These are phyloP conservation scores for Thera obeliscata DNA, from an alignment of 2,888 invertebrate genomes.

Conservation along the genomic window DNA sequence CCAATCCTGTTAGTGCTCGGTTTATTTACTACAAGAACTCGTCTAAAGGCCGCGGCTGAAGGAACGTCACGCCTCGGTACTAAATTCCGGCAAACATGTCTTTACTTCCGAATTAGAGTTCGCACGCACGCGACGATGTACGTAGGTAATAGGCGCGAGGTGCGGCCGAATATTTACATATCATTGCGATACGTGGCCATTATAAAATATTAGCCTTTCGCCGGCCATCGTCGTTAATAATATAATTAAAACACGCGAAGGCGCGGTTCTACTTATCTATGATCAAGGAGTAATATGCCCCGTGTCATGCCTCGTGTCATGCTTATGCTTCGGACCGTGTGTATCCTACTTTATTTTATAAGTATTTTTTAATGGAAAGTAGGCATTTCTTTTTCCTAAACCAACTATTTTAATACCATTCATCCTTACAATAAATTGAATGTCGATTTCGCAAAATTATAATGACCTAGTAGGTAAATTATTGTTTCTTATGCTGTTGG, in stretches of 20 bases:
- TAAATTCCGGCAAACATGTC: slow-evolving; percentile 75
- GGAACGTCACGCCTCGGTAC: slow-evolving; percentile 69
- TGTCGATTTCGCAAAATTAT: too few species aligned
- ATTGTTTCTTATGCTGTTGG: slow-evolving; percentile 8
- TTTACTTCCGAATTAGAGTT: slow-evolving; percentile 79
- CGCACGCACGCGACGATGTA: slow-evolving; percentile 71
- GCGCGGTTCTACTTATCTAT: slow-evolving; percentile 75
- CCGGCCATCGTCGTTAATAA: slow-evolving; percentile 79
- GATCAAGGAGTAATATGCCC: slow-evolving; percentile 66
- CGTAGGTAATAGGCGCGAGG: slow-evolving; percentile 70
- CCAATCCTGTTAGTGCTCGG: slow-evolving; percentile 58
- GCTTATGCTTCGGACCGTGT: slow-evolving; percentile 40
- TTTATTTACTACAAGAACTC: slow-evolving; percentile 65
- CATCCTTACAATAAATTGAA: neutral
- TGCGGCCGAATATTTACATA: slow-evolving; percentile 82
- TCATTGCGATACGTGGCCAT: slow-evolving; percentile 82
- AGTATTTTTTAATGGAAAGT: neutral
- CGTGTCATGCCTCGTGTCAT: slow-evolving; percentile 41
- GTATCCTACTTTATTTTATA: slow-evolving; percentile 35
- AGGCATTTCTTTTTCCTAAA: neutral
- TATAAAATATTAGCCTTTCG: slow-evolving; percentile 82
- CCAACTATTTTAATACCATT: neutral
- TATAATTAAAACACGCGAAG: slow-evolving; percentile 84
- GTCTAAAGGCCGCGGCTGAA: slow-evolving; percentile 53
- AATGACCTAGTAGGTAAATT: neutral